Base-by-base conservation (phyloP, 2,797 vertebrate species). In the Anas bernieri region DNA sequence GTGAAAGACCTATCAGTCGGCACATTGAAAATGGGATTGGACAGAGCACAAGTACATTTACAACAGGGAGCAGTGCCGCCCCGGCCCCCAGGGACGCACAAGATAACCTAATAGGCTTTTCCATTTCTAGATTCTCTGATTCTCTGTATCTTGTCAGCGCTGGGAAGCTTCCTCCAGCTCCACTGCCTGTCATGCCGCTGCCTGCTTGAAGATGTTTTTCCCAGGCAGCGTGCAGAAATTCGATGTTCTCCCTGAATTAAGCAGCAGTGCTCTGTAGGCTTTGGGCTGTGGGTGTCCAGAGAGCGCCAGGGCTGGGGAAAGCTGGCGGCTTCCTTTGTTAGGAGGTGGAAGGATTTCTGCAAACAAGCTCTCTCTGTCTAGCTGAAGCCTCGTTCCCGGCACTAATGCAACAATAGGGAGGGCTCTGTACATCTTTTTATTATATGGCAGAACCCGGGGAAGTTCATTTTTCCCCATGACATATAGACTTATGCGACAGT, bases 381-480 rank as follows among this genome's bases (percentile, higher is more conserved):
- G 72, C 72, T 88, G 75, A 68, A 93, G 83, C 93, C 83, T 94
- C 82, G 62, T 94, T 94, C 86, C 92, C 70, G 95, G 86, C 70
- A 43, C 90, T 96, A 93, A 95, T 92, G 73, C 91, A 92, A 92
- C 94, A 94, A 90, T 76, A 92, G 90, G 90, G 92, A 97, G 90
- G 88, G 92, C 89, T 94, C 91, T 92, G 88, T 94, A 88, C 87
- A 94, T 96, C 95, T 96, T 97, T 94, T 96, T 96, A 93, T 96
- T 95, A 83, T 87, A 95, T 89, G 92, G 96, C 90, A 96, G 92
- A 94, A 90, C 88, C 92, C 74, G 35, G 78, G 85, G 90, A 95
- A 95, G 95, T 96, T 96, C 85, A 95, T 96, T 97, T 96, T 96
- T 97, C 90, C 95, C 91, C 15, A 23, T 96, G 96, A 97, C 96